phyloP scores from a whole-genome alignment of 2,888 invertebrate species.

The Hydropsyche betteni region DNA sequence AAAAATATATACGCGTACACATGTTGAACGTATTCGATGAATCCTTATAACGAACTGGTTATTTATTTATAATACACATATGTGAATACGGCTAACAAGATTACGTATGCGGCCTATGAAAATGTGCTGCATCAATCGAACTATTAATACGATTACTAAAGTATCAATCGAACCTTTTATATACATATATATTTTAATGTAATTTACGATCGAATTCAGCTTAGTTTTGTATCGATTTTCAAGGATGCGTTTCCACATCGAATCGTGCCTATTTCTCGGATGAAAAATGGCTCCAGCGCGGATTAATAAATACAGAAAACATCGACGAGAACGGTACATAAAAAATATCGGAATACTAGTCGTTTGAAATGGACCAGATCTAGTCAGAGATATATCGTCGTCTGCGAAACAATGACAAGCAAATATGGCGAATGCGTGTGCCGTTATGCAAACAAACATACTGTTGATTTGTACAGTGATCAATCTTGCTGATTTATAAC shows the following conservation, averaged over 20 bases:
- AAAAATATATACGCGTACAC: too few species aligned
- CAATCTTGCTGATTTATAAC: slow-evolving; percentile 29
- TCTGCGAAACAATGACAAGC: slow-evolving; percentile 28
- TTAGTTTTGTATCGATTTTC: too few species aligned
- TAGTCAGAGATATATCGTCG: slow-evolving; percentile 12
- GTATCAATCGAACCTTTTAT: background rate
- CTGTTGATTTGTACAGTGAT: slow-evolving; percentile 23
- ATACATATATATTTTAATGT: too few species aligned
- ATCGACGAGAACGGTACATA: background rate
- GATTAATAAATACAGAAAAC: too few species aligned
- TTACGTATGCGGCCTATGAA: slow-evolving; percentile 17
- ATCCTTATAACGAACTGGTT: too few species aligned
- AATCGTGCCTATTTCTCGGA: too few species aligned
- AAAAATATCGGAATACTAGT: background rate
- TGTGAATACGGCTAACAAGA: slow-evolving; percentile 3
- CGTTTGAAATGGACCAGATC: slow-evolving; percentile 21
- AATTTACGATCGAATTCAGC: too few species aligned
- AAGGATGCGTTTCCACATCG: too few species aligned
- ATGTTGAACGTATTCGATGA: too few species aligned
- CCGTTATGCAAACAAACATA: slow-evolving; percentile 32
- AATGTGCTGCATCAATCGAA: slow-evolving; percentile 31
- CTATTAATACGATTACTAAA: slow-evolving; percentile 15
- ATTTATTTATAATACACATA: too few species aligned
- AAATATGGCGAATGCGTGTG: slow-evolving; percentile 31
- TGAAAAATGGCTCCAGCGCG: too few species aligned